Evolutionary conservation across 2,113 vertebrate species (phyloP).

Genomic region (Tyto alba): DNA sequence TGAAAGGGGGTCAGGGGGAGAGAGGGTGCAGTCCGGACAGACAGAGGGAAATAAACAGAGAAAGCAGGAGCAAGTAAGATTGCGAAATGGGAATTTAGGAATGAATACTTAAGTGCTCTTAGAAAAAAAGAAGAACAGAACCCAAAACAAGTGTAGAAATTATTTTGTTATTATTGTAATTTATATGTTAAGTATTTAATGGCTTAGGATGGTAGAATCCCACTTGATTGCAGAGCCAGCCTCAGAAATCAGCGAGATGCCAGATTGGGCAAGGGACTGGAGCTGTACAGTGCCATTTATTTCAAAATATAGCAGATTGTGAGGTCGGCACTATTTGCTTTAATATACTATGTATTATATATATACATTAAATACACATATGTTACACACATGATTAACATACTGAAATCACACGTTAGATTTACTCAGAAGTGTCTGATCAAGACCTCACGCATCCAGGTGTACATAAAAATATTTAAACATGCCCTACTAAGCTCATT

Average conservation of each 20-base stretch:
- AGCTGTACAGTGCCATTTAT: not conserved
- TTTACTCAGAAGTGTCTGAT: conserved; percentile 2
- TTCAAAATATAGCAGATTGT: not conserved
- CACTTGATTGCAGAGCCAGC: not conserved
- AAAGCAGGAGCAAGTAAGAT: conserved; percentile 52
- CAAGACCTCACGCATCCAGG: not conserved
- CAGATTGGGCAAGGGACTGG: not conserved
- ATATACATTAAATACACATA: not conserved
- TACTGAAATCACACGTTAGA: not conserved
- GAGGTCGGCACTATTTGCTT: not conserved
- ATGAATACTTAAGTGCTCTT: not conserved
- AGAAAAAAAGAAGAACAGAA: not conserved
- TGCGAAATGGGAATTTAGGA: conserved; percentile 43
- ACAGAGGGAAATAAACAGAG: conserved; percentile 54
- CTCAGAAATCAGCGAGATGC: not conserved
- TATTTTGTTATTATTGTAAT: not conserved
- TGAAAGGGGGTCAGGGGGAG: conserved; percentile 75
- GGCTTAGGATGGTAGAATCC: not conserved
- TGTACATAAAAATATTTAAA: not conserved
- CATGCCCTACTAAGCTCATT: not conserved
- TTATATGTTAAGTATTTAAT: not conserved
- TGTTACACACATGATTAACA: not conserved
- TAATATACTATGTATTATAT: not conserved
- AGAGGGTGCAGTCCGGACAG: conserved; percentile 38
- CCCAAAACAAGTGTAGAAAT: not conserved